Base-by-base conservation (phyloP, 1,140 invertebrate genomes). In the Lordiphosa clarofinis region DNA sequence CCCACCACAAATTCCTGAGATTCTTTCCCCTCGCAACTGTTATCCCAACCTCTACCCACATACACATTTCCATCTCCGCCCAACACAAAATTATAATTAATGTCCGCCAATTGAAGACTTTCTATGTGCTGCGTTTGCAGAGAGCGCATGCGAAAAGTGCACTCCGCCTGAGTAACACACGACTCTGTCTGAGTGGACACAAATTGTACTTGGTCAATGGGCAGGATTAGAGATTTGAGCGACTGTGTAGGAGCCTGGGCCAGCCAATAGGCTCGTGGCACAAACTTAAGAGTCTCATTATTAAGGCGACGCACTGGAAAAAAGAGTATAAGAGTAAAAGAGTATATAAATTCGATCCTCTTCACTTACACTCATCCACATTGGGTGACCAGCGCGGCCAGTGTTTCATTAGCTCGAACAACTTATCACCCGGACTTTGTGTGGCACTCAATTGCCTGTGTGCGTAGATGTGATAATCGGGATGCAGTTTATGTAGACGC, bases 61-160 rank as follows among this genome's bases (percentile, higher is more conserved):
- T 94, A 95, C 0, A 92, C 91, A 1, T 91, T 90, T 0, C 93
- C 93, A 76, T 95, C 94, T 12, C 93, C 93, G 0, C 94, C 95
- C 5, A 95, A 90, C 4, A 96, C 76, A 73, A 96, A 96, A 74
- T 94, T 96, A 73, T 94, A 94, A 35, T 73, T 92, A n/a, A 94
- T 93, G 66, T 94, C 94, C 12, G 76, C 74, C 90, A 91, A 88
- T 0, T 89, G 63, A 7, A 78, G 87, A 1, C 56, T 64, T 40
- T 92, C 91, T 21, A 94, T 92, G 66, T 94, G 93, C 56, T 90
- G 91, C 1, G 90, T 91, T 84, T 94, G 93, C 11, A 92, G 90
- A 2, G 70, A 39, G 36, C 90, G 88, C 4, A 93, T 90, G 2
- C 57, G 57, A 19, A 52, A 66, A 1, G 53, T 63, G 50, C 84